phyloP scores from a whole-genome alignment of 35 echinoderm and acorn worm species.

The Apostichopus parvimensis region DNA sequence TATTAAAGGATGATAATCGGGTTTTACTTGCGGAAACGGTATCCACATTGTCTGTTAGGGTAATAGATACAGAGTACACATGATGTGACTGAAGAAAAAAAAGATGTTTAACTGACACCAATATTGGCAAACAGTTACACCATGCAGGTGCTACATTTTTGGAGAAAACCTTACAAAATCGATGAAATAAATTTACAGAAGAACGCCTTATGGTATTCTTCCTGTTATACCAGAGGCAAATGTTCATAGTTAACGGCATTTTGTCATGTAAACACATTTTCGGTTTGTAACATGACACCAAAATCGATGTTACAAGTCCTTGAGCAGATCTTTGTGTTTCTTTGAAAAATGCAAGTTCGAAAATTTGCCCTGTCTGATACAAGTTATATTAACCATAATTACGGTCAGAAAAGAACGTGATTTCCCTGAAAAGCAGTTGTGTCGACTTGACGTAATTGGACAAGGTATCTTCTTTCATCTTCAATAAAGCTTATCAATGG shows the following conservation, averaged over 20 bases:
- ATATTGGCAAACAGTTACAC: too few relatives aligned
- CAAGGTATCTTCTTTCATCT: neutral
- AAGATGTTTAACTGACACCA: too few relatives aligned
- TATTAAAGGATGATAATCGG: too few relatives aligned
- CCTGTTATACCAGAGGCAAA: neutral
- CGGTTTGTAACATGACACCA: neutral
- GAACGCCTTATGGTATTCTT: too few relatives aligned
- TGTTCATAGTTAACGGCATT: neutral
- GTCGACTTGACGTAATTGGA: neutral
- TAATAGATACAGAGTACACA: too few relatives aligned
- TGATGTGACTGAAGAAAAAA: too few relatives aligned
- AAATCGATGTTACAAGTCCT: neutral
- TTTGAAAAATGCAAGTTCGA: neutral
- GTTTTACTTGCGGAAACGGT: too few relatives aligned
- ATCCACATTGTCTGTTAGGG: too few relatives aligned
- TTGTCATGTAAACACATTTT: neutral
- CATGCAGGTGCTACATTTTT: neutral
- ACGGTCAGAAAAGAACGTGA: neutral
- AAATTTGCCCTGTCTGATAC: neutral
- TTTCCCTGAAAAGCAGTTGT: neutral
- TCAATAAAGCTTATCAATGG: too few relatives aligned
- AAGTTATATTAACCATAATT: neutral
- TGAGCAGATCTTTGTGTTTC: neutral
- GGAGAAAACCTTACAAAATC: neutral
- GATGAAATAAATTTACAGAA: neutral